Conservation (phyloP, 2,797 vertebrate species). For the Xiphorhynchus erythropygius region DNA sequence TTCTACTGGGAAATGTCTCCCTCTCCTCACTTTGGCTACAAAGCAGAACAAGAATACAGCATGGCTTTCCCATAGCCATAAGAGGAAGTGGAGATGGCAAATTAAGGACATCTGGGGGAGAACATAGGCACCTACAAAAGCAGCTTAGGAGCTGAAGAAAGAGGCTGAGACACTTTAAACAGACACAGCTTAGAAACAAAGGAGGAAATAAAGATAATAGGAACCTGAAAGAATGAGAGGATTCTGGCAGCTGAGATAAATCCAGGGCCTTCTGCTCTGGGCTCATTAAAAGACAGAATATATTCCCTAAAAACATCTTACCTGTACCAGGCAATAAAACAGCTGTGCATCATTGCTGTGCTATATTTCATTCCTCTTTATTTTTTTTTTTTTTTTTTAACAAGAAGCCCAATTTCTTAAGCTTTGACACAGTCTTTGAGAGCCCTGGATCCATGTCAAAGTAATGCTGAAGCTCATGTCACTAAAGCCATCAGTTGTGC, state of each 20-base stretch:
- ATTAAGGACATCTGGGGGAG: neutral
- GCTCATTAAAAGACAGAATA: slow-evolving; percentile 36
- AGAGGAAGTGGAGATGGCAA: neutral
- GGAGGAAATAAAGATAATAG: neutral
- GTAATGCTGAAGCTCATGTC: neutral
- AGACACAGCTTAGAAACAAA: neutral
- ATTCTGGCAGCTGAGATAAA: slow-evolving; percentile 36
- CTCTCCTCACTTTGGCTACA: neutral
- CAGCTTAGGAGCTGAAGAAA: neutral
- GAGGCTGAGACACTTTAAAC: neutral
- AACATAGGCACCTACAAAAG: neutral
- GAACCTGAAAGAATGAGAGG: slow-evolving; percentile 1
- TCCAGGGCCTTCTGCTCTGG: neutral
- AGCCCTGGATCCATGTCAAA: neutral
- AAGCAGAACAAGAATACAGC: neutral
- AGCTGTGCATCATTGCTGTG: slow-evolving; percentile 2
- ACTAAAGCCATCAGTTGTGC: rapidly evolving
- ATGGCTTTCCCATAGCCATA: neutral
- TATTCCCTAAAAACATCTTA: slow-evolving; percentile 34
- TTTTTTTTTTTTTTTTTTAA: neutral
- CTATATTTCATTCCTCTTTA: slow-evolving; percentile 18
- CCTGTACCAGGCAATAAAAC: slow-evolving; percentile 17
- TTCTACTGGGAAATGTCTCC: neutral
- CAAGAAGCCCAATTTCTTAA: neutral
- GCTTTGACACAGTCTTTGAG: neutral